Conservation (phyloP, 2,113 vertebrate genomes). For the Speoplatyrhinus poulsoni region DNA sequence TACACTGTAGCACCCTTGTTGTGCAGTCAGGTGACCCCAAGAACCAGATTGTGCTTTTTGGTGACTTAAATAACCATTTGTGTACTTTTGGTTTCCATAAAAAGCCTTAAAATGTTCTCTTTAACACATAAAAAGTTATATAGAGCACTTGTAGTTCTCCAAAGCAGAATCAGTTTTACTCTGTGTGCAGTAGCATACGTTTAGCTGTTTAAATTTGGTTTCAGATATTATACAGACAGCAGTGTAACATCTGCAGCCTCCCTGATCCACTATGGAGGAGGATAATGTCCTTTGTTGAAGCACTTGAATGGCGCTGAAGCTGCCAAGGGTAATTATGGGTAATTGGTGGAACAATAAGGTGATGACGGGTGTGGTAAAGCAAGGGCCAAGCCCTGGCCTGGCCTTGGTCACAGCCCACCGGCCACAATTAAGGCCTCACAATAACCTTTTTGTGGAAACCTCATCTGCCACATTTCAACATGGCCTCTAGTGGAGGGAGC, state of each 20-base stretch:
- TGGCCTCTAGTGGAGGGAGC: slow-evolving; percentile 44
- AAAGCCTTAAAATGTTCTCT: too few species aligned
- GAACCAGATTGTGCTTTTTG: too few species aligned
- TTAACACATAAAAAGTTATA: too few species aligned
- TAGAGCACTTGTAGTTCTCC: too few species aligned
- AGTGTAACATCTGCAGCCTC: not conserved
- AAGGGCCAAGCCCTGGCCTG: slow-evolving; percentile 40
- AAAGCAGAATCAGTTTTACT: too few species aligned
- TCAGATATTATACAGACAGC: not conserved
- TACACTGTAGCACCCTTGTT: not conserved
- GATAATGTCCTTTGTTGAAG: slow-evolving; percentile 62
- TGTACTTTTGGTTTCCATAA: too few species aligned
- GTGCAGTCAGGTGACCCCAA: too few species aligned
- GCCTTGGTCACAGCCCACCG: slow-evolving; percentile 59
- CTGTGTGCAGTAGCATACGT: too few species aligned
- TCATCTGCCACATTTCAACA: slow-evolving; percentile 50
- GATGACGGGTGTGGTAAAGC: slow-evolving; percentile 72
- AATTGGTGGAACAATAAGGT: slow-evolving; percentile 76
- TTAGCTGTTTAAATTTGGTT: not conserved
- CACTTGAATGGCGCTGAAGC: slow-evolving; percentile 56
- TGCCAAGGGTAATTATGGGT: slow-evolving; percentile 77
- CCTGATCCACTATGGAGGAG: slow-evolving; percentile 27
- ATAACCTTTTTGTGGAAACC: slow-evolving; percentile 66
- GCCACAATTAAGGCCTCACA: slow-evolving; percentile 65
- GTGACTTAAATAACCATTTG: too few species aligned